Base-by-base conservation (phyloP, 2,888 invertebrate genomes). In the Dicyrtomina minuta region DNA sequence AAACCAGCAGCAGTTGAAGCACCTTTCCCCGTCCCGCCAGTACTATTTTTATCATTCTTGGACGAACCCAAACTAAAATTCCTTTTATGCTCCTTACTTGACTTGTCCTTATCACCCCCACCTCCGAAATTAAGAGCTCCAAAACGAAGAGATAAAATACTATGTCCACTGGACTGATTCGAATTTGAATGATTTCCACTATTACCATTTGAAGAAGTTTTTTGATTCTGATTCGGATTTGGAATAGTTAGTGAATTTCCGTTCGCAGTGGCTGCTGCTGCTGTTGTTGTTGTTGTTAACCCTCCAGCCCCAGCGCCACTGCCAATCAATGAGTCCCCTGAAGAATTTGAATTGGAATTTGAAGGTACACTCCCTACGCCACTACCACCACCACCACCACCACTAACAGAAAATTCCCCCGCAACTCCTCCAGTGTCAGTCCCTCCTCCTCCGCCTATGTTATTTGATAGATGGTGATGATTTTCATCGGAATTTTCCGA, bases 11-110 rank as follows among this genome's bases (percentile, higher is more conserved):
- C 83, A 82, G 77, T 83, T 81, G 76, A 6, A n/a, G n/a, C n/a
- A n/a, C n/a, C n/a, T 55, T 58, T 44, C 66, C 72, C 67, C 13
- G 60, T 49, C 4, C 41, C 46, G 8, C 43, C 62, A 27, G 27
- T 24, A 13, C 39, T 56, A 46, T 70, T 70, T n/a, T 62, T 70
- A 22, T 66, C 62, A 12, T 15, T 56, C 27, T 66, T 49, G 17
- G 49, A 51, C 60, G 86, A 84, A 44, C 86, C 86, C 80, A 89
- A 80, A 82, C 89, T 90, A 81, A 90, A 89, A 82, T 90, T 89
- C 77, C 90, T 84, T 74, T 89, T 87, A 80, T 90, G 90, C 80
- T 76, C 76, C 22, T 76, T 74, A 33, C 51, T 62, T 24, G 12
- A 24, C 39, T 71, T 72, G 61, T 75, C 76, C 62, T 77, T 77